Evolutionary conservation across 23 tunicate genomes (phyloP), one percentile per base, ranked within the genome.

Genomic region (Styela clava): DNA sequence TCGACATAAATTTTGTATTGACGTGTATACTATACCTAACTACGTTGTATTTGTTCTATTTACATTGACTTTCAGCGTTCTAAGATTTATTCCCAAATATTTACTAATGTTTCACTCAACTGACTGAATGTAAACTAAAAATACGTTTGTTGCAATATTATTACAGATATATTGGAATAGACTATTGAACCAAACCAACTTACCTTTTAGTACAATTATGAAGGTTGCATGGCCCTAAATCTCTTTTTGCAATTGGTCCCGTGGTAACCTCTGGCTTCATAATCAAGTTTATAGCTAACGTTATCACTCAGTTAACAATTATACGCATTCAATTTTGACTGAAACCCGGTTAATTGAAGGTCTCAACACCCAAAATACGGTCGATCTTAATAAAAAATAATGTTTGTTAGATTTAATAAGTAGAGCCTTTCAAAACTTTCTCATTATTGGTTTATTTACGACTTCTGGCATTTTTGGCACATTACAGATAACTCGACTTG

Each of bases 151-250:
- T n/a, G n/a, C n/a, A n/a, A n/a, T n/a, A n/a, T n/a, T n/a, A n/a
- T n/a, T 5, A 44, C 12, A 44, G 56, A 12, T 5, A 44, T 5
- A 25, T 18, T 18, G n/a, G 30, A 12, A 27, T 16, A 67, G 71
- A 19, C 16, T 16, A 1, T 27, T 1, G n/a, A 67, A 67, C 30
- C 21, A 29, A 29, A 25, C 1, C 16, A 67, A n/a, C 95, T 76
- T 81, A 89, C 95, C 81, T 44, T 69, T 89, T 85, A 30, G 95
- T 85, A 68, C 86, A 81, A 28, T 37, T 68, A 35, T 85, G 88
- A 22, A 89, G 52, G 68, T 83, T 52, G 32, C 86, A 82, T 61
- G 95, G 95, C 61, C 26, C 61, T 19, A 68, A 35, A 9, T 89
- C 84, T 3, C 16, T 24, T n/a, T 36, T 74, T 26, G 56, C 72